Base-by-base conservation (phyloP, 2,797 vertebrate genomes). In the Sebastiscus albofasciatus region DNA sequence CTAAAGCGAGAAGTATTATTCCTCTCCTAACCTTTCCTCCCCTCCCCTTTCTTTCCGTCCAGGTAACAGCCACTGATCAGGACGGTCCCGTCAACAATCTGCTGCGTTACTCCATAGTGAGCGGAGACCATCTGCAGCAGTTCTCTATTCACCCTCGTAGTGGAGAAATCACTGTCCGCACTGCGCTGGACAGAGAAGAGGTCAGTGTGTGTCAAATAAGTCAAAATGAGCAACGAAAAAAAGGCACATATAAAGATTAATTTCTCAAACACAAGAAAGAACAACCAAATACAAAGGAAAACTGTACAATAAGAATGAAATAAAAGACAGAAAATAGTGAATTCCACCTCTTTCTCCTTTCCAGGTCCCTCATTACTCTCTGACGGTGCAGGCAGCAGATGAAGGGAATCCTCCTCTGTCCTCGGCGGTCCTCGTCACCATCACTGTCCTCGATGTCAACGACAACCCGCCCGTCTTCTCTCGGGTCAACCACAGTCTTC, bases 381-480 rank as follows among this genome's bases (percentile, higher is more conserved):
- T 99, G 93, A 97, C 95, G 5, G 93, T 99, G 84, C 97, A 96
- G 89, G 98, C 98, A 16, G 96, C 82, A 0, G 99, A 99, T 73
- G 97, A 96, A 0, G 99, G 99, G 2, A 86, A 86, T 20, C 96
- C 97, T 2, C 91, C 98, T 2, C 95, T 98, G 75, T 97, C 95
- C 24, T 96, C 96, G 0, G 98, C 99, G 0, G 94, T 92, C 0
- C 92, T 95, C 16, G 83, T 99, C 36, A 91, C 88, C 1, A 58
- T 99, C 90, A 96, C 95, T 0, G 94, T 99, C 77, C 88, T 89
- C 0, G 99, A 99, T 26, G 95, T 98, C 92, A 99, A 99, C 5
- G 99, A 99, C 93, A 99, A 99, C 90, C 96, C 97, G 0, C 98
- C 99, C 0, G 83, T 97, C 56, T 99, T 99, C 94, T 97, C 98